Percentiles rank a stretch among this genome's conserved stretches.
Conservation (phyloP, 2,797 vertebrate genomes). For the Pantherophis vulpinus region DNA sequence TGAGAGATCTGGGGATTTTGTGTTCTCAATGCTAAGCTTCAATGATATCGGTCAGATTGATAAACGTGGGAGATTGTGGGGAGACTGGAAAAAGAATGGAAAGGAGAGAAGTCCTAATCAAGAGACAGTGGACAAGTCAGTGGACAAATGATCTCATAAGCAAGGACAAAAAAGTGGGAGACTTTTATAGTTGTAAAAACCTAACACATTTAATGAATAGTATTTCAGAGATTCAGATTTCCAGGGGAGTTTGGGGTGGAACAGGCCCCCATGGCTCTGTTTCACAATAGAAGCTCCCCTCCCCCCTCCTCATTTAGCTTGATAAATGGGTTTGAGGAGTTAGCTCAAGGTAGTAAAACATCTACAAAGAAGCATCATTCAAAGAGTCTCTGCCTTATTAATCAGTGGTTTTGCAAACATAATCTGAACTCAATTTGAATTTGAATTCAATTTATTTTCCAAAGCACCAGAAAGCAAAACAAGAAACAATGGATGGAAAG, state of each 20-base stretch:
- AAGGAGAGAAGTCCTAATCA: neutral
- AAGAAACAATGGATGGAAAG: neutral
- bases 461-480: neutral
- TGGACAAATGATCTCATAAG: neutral
- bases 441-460: neutral
- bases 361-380: neutral
- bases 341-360: neutral
- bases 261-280: neutral
- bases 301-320: neutral
- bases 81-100: neutral
- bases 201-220: neutral
- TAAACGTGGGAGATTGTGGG: neutral
- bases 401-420: neutral
- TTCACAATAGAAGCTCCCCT: neutral
- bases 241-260: neutral
- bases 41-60: neutral
- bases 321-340: neutral
- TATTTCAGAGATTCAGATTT: neutral
- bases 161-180: neutral
- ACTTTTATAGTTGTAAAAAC: neutral
- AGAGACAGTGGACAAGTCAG: neutral
- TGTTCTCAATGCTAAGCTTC: neutral
- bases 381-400: neutral
- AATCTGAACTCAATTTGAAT: neutral
- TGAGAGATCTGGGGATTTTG: neutral